phyloP scores from a whole-genome alignment of 1,140 invertebrate species.

The Achroia grisella region DNA sequence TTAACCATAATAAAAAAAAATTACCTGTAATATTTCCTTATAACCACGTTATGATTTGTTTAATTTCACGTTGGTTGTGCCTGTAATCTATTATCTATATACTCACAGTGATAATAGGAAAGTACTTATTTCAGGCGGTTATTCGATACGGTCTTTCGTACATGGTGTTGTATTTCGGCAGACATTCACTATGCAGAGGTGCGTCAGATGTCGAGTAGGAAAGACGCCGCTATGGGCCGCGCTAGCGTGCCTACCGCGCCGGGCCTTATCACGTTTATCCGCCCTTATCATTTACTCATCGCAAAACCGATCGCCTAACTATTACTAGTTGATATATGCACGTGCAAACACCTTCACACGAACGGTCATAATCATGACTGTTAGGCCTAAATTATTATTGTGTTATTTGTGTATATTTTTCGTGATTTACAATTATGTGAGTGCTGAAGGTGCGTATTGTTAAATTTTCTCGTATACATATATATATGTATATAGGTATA shows the following conservation, averaged over 20 bases:
- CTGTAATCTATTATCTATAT: too few species aligned
- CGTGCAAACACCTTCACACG: conserved; percentile 40
- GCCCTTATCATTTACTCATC: conserved; percentile 62
- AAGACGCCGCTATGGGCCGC: conserved; percentile 33
- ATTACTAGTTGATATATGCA: conserved; percentile 39
- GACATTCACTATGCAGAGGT: conserved; percentile 20
- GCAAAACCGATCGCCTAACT: conserved; percentile 50
- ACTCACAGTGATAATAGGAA: too few species aligned
- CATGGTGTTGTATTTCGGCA: neutral
- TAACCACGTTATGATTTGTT: too few species aligned
- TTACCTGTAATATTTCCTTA: too few species aligned
- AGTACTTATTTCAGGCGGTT: too few species aligned
- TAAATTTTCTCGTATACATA: too few species aligned
- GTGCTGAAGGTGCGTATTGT: conserved; percentile 40
- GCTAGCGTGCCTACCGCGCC: conserved; percentile 35
- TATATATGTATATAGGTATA: too few species aligned
- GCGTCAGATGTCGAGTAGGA: conserved; percentile 42
- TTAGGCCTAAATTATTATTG: conserved; percentile 26
- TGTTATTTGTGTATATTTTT: conserved; percentile 33
- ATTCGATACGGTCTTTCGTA: neutral
- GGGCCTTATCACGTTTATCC: conserved; percentile 49
- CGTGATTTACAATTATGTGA: conserved; percentile 25
- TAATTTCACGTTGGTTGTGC: too few species aligned
- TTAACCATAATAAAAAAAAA: too few species aligned
- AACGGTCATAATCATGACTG: conserved; percentile 35